Evolutionary conservation across 2,113 vertebrate genomes (phyloP), one percentile per base, ranked within the genome.

Genomic region (Carassius carassius): DNA sequence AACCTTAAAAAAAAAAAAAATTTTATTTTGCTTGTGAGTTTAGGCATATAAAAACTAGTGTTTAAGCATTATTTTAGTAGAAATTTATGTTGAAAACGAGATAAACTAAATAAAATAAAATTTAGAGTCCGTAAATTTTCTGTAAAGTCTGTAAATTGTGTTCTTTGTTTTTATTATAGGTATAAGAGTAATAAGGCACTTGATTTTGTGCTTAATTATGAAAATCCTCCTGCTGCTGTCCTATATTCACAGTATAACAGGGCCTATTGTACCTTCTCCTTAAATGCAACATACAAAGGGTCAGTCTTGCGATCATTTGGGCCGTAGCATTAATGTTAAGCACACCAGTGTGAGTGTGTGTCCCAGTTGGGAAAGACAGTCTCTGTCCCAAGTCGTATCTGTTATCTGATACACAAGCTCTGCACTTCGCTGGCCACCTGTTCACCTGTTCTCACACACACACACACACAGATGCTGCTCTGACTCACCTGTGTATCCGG

Each of bases 401-500:
- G 84, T 76, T 84, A 88, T 84, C 78, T 12, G 87, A 88, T 47
- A 86, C 87, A 78, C 78, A 77, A 82, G 87, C 82, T 23, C 65
- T 62, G 76, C 37, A 75, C 70, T 83, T 65, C 82, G 85, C 87
- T 88, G 13, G 49, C 85, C 87, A 88, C 85, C 87, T 88, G 87
- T 84, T 86, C 87, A 86, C 82, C 87, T 86, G 87, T 84, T 86
- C 81, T 54, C 89, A 8, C 41, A 41, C 41, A 41, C 41, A 41
- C 37, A 92, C 91, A 93, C n/a, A 78, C 32, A 86, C 62, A 62
- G 62, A 77, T 35, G 80, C 51, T 12, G 41, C 56, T 1, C 47
- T 80, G 62, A 41, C 93, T 93, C 92, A 97, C 96, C 96, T 80
- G 95, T 92, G 90, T 97, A 99, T 21, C 98, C 98, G 0, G 96